Percentiles rank a stretch among this genome's conserved stretches.
These are phyloP conservation scores for Lymantria dispar DNA, from an alignment of 2,888 invertebrate genomes.

Conservation along the genomic window DNA sequence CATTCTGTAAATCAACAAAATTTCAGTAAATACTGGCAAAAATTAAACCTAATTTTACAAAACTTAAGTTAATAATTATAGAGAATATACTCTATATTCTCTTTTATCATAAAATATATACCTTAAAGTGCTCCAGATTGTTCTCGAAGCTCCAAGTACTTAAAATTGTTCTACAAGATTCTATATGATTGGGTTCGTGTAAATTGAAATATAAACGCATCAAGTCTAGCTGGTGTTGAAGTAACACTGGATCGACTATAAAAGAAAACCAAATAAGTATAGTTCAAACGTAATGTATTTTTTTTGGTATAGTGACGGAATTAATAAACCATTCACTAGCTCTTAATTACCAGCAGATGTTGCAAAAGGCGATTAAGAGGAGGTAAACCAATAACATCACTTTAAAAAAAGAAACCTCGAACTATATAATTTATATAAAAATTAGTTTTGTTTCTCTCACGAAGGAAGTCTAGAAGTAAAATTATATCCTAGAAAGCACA, in stretches of 20 bases:
- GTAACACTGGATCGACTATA: conserved; percentile 74
- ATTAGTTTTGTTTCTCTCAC: too few relatives aligned
- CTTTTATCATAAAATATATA: conserved; percentile 34
- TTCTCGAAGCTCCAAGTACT: conserved; percentile 74
- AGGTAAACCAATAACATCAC: too few relatives aligned
- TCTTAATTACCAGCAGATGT: too few relatives aligned
- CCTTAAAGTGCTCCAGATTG: conserved; percentile 74
- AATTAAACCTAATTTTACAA: conserved; percentile 8
- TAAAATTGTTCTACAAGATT: conserved; percentile 74
- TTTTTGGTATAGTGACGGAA: too few relatives aligned
- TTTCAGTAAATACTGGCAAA: conserved; percentile 16
- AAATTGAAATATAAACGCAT: conserved; percentile 71
- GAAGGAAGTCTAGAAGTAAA: too few relatives aligned
- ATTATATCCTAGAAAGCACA: too few relatives aligned
- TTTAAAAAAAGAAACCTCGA: too few relatives aligned
- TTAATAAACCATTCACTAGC: too few relatives aligned
- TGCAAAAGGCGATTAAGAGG: too few relatives aligned
- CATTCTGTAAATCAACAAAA: conserved; percentile 56
- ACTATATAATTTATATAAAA: too few relatives aligned
- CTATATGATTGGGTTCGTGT: conserved; percentile 82
- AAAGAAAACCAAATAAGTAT: conserved; percentile 12
- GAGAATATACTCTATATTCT: too few relatives aligned
- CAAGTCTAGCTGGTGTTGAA: conserved; percentile 65
- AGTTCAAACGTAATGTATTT: background rate
- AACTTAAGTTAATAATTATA: background rate